Base-by-base conservation (phyloP, 37 sponge, comb jelly and placozoan species). In the Oopsacas minuta region DNA sequence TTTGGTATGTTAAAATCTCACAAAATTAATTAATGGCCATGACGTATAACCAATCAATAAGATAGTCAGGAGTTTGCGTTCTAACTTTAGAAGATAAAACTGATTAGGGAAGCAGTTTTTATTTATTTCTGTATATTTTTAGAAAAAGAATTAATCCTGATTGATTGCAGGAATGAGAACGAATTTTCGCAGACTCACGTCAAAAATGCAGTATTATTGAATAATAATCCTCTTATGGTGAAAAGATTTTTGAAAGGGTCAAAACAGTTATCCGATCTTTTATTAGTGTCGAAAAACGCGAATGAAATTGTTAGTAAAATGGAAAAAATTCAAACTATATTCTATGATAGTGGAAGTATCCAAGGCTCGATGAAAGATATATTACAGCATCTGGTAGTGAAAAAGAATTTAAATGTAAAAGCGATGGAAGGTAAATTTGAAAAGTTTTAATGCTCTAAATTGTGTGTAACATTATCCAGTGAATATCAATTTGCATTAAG, bases 311-410 rank as follows among this genome's bases (percentile, higher is more conserved):
- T 61, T 7, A 12, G 28, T 25, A 61, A 61, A 61, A 61, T 61
- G 75, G 75, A 12, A 34, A 61, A 61, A 10, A 61, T 3, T 20
- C 30, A 32, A 20, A 25, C 75, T 3, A 61, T 61, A 25, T 61
- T 61, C 28, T 61, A 61, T 61, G 75, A 61, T n/a, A 34, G 75
- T 3, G 20, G 28, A 12, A 61, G 75, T 61, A 61, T 61, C 22
- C 75, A 61, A 61, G 75, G 75, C 5, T 32, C 32, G 32, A 61
- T 61, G 75, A 61, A 61, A n/a, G 75, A 61, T 61, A 61, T 61
- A 32, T 34, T 61, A 25, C 75, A 61, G 17, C 20, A 61, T 61
- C 28, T 61, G 75, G 30, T 61, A 32, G 28, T 34, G 30, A 61
- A 61, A 34, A 61, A 61, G 30, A 61, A 61, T 61, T 61, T 61